phyloP scores from a whole-genome alignment of 2,797 vertebrate species.

The Xiphophorus birchmanni region DNA sequence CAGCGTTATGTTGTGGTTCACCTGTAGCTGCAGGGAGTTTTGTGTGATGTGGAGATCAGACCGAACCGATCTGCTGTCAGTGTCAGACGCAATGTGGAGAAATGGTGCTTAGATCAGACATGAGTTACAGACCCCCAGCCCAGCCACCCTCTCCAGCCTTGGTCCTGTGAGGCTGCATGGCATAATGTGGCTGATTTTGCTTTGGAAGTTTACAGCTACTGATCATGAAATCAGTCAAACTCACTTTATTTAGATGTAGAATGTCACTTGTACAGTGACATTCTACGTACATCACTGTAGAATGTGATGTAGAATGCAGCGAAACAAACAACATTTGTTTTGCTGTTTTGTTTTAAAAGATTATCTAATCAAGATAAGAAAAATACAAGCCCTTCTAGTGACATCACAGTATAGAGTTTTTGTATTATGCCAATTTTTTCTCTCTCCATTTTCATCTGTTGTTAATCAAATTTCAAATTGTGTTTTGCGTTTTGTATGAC shows the following conservation, averaged over 20 bases:
- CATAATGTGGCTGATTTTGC: not conserved
- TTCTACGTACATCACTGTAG: too few relatives aligned
- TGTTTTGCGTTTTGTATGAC: not conserved
- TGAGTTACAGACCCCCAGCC: not conserved
- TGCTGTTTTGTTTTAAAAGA: not conserved
- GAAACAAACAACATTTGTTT: not conserved
- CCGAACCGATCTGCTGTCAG: not conserved
- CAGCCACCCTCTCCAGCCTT: not conserved
- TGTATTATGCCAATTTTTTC: not conserved
- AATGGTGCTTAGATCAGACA: not conserved
- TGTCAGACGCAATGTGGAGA: not conserved
- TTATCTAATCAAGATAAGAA: not conserved
- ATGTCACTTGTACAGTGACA: not conserved
- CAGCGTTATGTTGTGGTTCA: constrained; percentile 8
- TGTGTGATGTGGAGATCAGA: not conserved
- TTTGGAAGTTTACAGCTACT: not conserved
- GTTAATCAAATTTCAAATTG: not conserved
- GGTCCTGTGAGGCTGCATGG: not conserved
- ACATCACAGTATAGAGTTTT: not conserved
- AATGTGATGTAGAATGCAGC: too few relatives aligned
- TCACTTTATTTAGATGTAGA: not conserved
- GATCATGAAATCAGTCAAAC: not conserved
- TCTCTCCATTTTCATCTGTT: not conserved
- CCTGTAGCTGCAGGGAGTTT: not conserved
- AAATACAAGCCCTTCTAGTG: not conserved